Conservation (phyloP, 2,113 vertebrate genomes). For the Thymallus thymallus region DNA sequence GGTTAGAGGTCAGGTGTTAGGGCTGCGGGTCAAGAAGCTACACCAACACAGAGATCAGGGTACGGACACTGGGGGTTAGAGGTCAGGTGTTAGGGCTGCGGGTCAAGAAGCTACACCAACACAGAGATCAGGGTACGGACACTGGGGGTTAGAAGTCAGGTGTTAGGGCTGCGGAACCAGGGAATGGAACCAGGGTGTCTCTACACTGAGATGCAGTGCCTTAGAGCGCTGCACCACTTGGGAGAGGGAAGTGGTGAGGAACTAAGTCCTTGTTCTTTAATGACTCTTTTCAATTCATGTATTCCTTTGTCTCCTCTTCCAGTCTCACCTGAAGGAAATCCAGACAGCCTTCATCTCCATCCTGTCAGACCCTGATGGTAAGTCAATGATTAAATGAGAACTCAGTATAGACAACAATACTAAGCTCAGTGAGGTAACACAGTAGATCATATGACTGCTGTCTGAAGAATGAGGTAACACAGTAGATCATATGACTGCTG, state of each 20-base stretch:
- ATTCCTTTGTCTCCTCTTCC: slow-evolving; percentile 22
- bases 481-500: no score
- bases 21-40: slow-evolving; percentile 82
- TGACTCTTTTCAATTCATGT: neutral
- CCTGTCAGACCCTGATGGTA: slow-evolving; percentile 94
- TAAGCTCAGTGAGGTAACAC: no score
- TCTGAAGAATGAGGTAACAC: no score
- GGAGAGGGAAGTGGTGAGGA: neutral
- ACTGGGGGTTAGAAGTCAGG: slow-evolving; percentile 69
- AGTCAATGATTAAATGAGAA: slow-evolving; percentile 48
- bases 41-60: slow-evolving; percentile 79
- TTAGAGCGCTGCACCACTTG: no score
- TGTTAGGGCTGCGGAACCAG: slow-evolving; percentile 50
- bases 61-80: neutral
- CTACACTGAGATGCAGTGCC: no score
- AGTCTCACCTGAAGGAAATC: slow-evolving; percentile 95
- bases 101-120: slow-evolving; percentile 88
- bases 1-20: slow-evolving; percentile 75
- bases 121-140: slow-evolving; percentile 70
- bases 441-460: no score
- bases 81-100: slow-evolving; percentile 75
- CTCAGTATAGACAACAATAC: no score
- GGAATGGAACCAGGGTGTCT: no score
- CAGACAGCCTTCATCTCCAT: slow-evolving; percentile 92
- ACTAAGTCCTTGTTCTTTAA: neutral